Conservation (phyloP, 1,140 invertebrate genomes). For the Plodia interpunctella region DNA sequence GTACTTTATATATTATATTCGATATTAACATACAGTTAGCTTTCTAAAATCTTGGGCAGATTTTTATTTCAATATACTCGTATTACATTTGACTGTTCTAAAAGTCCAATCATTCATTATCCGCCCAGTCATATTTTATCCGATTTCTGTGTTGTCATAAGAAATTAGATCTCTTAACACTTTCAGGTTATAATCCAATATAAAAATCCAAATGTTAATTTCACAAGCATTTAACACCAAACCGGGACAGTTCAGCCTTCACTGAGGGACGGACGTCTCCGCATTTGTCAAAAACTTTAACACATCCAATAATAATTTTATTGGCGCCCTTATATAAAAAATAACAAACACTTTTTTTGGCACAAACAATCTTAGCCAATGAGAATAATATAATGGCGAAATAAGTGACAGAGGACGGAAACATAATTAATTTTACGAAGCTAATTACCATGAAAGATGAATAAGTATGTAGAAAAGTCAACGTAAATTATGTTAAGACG, state of each 20-base stretch:
- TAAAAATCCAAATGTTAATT: constrained; percentile 1
- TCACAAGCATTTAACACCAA: constrained; percentile 21
- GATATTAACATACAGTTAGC: too few relatives aligned
- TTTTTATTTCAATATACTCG: too few relatives aligned
- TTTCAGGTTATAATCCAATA: too few relatives aligned
- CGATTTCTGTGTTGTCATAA: too few relatives aligned
- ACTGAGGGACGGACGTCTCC: constrained; percentile 49
- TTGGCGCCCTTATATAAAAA: neutral
- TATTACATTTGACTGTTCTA: too few relatives aligned
- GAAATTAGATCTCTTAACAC: too few relatives aligned
- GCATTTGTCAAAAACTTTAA: constrained; percentile 8
- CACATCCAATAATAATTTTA: neutral
- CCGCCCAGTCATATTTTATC: too few relatives aligned
- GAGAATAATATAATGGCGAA: neutral
- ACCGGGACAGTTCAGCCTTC: constrained; percentile 35
- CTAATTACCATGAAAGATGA: constrained; percentile 8
- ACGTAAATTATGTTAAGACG: neutral
- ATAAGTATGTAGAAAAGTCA: neutral
- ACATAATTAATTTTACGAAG: constrained; percentile 36
- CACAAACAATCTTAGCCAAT: neutral
- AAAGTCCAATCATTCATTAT: too few relatives aligned
- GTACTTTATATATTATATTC: too few relatives aligned
- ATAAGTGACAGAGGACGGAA: constrained; percentile 39
- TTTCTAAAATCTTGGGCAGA: too few relatives aligned
- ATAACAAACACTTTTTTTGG: neutral